phyloP scores from a whole-genome alignment of 2,113 vertebrate genomes.

The Gorsachius goisagi region DNA sequence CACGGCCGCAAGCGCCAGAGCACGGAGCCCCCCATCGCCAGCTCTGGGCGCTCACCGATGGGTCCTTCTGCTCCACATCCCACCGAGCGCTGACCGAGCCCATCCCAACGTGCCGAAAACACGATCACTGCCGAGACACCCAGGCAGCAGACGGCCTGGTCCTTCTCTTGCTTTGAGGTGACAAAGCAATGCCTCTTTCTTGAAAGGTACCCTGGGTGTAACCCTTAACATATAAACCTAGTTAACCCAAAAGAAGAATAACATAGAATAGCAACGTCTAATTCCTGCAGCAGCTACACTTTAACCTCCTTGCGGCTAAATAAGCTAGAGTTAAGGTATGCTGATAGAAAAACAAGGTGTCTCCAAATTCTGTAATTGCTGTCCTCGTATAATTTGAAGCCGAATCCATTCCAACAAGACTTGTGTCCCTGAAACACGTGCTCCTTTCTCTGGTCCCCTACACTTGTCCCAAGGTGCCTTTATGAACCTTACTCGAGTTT shows the following conservation, averaged over 20 bases:
- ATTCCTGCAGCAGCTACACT: not conserved
- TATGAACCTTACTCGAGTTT: not conserved
- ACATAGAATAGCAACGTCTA: not conserved
- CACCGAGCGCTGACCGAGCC: not conserved
- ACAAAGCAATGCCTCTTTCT: not conserved
- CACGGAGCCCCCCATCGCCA: not conserved
- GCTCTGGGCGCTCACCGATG: not conserved
- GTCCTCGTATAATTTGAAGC: not conserved
- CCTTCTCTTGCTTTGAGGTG: not conserved
- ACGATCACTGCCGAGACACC: not conserved
- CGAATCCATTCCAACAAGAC: not conserved
- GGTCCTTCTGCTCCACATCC: not conserved
- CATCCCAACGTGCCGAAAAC: not conserved
- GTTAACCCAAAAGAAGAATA: not conserved
- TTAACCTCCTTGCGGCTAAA: not conserved
- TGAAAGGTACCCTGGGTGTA: not conserved
- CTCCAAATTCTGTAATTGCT: not conserved
- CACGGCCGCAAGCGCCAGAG: not conserved
- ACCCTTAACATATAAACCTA: not conserved
- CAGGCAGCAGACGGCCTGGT: not conserved
- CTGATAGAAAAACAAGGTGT: not conserved
- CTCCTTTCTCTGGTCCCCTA: not conserved
- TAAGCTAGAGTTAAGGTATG: not conserved
- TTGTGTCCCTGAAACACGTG: fast-evolving
- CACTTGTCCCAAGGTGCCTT: not conserved